Evolutionary conservation across 1,140 invertebrate genomes (phyloP), one percentile per base, ranked within the genome.

Genomic region (Drosophila tsacasi): DNA sequence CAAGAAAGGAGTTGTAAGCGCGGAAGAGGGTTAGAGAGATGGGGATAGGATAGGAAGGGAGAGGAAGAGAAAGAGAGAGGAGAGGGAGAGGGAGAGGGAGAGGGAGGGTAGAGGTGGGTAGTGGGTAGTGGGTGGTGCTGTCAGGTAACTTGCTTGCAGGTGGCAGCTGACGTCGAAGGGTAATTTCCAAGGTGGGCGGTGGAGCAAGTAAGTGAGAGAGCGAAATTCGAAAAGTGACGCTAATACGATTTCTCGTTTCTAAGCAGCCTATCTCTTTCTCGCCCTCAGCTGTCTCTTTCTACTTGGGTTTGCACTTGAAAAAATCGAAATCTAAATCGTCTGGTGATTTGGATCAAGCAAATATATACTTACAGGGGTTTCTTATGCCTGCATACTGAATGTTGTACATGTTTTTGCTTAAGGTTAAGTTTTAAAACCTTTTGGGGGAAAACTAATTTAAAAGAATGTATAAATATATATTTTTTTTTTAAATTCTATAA

Each of bases 201-300:
- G 21, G 35, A 27, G 27, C 47, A 65, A 59, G 44, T 27, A 42
- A 47, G 35, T 58, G 77, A 80, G 50, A 87, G 76, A 80, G 80
- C 80, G 76, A 87, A 87, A 86, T 86, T 87, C 86, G 79, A 87
- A 86, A 86, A 83, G 76, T 83, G 83, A 87, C 79, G 76, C 62
- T 87, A 87, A 87, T 87, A 83, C 80, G 79, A 86, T 86, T 86
- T 87, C 58, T 44, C 30, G 55, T 37, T 66, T 39, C 47, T 12
- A 15, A 35, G 27, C 42, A 19, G 13, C 21, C 68, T 35, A 32
- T 30, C 50, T 10, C 25, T 39, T 32, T 50, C 19, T 15, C 19
- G 42, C 23, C 19, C 13, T 21, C 2, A 9, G 15, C 10, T 27
- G 25, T 27, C 19, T 1, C 8, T n/a, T 19, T 25, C 40, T 32